Evolutionary conservation across 1,140 invertebrate species (phyloP).

Genomic region (Drosophila sproati): DNA sequence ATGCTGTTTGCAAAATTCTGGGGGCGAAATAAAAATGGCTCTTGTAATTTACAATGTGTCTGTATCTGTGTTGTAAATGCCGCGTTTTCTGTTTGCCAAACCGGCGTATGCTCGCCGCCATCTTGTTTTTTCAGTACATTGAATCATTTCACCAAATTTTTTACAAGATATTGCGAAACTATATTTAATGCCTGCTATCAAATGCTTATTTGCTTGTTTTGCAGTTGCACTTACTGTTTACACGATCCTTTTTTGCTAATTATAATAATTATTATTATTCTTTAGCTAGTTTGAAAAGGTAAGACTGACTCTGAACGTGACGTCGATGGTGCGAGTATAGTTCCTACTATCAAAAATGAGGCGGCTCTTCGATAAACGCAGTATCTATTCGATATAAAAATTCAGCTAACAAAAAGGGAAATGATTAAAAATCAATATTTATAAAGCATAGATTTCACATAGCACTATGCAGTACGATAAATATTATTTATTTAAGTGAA

Average conservation of each 20-base stretch:
- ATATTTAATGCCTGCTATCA: background rate
- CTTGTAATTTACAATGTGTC: slow-evolving; percentile 49
- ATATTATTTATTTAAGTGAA: background rate
- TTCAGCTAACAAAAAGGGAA: background rate
- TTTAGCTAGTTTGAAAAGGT: slow-evolving; percentile 5
- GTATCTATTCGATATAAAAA: slow-evolving; percentile 12
- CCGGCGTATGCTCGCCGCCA: slow-evolving; percentile 68
- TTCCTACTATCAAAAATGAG: background rate
- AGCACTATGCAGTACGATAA: no score
- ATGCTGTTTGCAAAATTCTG: slow-evolving; percentile 29
- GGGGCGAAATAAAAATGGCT: slow-evolving; percentile 2
- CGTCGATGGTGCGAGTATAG: slow-evolving; percentile 11
- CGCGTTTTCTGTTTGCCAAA: slow-evolving; percentile 59
- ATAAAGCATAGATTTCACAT: background rate
- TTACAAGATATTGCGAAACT: slow-evolving; percentile 42
- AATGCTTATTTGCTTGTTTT: background rate
- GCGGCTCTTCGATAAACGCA: slow-evolving; percentile 7
- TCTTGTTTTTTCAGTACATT: slow-evolving; percentile 63
- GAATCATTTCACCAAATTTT: slow-evolving; percentile 14
- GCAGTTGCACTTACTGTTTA: slow-evolving; percentile 33
- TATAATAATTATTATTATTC: slow-evolving; percentile 2
- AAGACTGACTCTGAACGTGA: slow-evolving; percentile 16
- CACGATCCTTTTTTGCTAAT: slow-evolving; percentile 19
- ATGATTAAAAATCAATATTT: background rate
- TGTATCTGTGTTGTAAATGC: slow-evolving; percentile 57